Percentiles rank a stretch among this genome's conserved stretches.
These are phyloP conservation scores for Diarsia rubi DNA, from an alignment of 2,888 invertebrate genomes.

Conservation along the genomic window DNA sequence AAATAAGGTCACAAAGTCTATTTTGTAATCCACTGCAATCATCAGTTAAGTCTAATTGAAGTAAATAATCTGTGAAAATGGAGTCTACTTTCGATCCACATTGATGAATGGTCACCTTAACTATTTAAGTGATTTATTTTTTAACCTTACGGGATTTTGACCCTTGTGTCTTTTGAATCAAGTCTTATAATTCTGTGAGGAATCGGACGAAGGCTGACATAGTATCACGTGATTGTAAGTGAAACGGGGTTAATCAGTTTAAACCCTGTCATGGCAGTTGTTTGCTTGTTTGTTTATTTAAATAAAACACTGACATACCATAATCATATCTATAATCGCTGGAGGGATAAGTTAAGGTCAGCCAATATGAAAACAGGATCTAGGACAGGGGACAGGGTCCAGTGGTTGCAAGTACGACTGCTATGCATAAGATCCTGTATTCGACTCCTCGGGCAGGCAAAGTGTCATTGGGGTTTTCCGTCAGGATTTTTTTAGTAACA, in stretches of 20 bases:
- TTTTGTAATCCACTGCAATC: conserved; percentile 25
- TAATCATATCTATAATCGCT: too few species aligned
- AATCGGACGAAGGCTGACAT: conserved; percentile 31
- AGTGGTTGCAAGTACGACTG: too few species aligned
- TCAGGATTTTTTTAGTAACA: too few species aligned
- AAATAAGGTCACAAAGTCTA: conserved; percentile 12
- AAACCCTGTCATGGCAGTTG: conserved; percentile 55
- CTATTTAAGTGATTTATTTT: conserved; percentile 68
- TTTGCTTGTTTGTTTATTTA: conserved; percentile 47
- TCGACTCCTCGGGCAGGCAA: too few species aligned
- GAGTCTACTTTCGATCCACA: conserved; percentile 71
- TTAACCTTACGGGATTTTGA: conserved; percentile 33
- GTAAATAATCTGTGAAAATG: conserved; percentile 63
- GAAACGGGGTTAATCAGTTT: conserved; percentile 73
- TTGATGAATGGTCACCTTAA: conserved; percentile 72
- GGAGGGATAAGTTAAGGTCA: neutral
- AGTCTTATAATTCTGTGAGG: conserved; percentile 12
- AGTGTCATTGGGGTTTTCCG: too few species aligned
- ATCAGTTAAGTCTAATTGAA: conserved; percentile 56
- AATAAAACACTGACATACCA: conserved; percentile 53
- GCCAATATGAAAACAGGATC: too few species aligned
- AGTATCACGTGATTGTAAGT: conserved; percentile 65
- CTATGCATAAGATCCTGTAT: too few species aligned
- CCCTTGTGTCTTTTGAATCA: conserved; percentile 25
- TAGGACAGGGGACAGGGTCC: too few species aligned